Evolutionary conservation across 1,140 invertebrate genomes (phyloP).

Genomic region (Pachypeltis micranthus): DNA sequence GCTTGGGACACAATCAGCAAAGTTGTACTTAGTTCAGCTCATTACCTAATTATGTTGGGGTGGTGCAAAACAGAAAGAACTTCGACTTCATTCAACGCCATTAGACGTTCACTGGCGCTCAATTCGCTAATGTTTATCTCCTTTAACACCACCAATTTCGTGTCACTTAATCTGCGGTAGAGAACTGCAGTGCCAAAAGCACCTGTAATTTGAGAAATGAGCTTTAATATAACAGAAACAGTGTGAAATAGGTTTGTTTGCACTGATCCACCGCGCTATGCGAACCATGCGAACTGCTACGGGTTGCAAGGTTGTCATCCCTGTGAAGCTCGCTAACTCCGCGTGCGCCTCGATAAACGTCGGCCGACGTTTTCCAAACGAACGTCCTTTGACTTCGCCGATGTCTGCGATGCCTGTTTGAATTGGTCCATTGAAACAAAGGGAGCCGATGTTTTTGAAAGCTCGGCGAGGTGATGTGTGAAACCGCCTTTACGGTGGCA

Average conservation of each 20-base stretch:
- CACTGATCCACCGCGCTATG: not conserved
- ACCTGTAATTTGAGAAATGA: slow-evolving; percentile 42
- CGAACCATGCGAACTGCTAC: not conserved
- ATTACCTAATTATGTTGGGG: slow-evolving; percentile 53
- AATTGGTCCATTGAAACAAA: no score
- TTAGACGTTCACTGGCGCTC: slow-evolving; percentile 49
- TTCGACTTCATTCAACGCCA: slow-evolving; percentile 65
- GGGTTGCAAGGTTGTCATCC: no score
- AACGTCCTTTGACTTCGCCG: no score
- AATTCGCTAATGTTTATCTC: slow-evolving; percentile 64
- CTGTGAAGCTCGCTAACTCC: no score
- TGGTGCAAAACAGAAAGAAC: slow-evolving; percentile 59
- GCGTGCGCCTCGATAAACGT: no score
- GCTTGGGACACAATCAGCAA: no score
- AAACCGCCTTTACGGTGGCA: not conserved
- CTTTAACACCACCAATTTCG: slow-evolving; percentile 58
- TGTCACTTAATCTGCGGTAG: slow-evolving; percentile 51
- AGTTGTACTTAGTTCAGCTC: no score
- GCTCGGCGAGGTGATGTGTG: no score
- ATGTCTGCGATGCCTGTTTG: no score
- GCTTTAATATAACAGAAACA: not conserved
- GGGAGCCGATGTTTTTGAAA: no score
- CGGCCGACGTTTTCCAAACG: no score
- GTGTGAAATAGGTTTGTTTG: not conserved
- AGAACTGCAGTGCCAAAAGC: slow-evolving; percentile 64